Base-by-base conservation (phyloP, 2,113 vertebrate genomes). In the Cacatua alba region DNA sequence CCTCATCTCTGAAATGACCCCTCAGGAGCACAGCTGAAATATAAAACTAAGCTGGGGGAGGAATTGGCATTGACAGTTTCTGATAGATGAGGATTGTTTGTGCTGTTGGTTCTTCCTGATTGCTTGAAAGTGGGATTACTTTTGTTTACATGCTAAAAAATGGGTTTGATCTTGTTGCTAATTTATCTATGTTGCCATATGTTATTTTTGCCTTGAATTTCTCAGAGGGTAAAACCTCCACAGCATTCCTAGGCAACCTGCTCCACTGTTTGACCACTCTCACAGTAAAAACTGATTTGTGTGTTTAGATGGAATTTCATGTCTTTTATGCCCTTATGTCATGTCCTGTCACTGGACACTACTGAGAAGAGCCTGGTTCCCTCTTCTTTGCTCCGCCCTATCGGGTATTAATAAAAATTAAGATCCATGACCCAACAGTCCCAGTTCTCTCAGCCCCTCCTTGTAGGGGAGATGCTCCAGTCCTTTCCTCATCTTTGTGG, bases 371-470 rank as follows among this genome's bases (percentile, higher is more conserved):
- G 5, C 31, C 14, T 74, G 12, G 11, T 55, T 78, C 8, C 9
- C 10, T 68, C 11, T 21, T 92, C 11, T 60, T n/a, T 43, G 18
- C 13, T 65, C 13, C 13, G 29, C 28, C 9, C 3, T 6, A 25
- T 35, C 5, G 9, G n/a, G 13, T 52, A 49, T 49, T n/a, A 55
- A n/a, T 63, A 43, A 51, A 49, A 1, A 13, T 5, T 12, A 57
- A 55, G 21, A 31, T 39, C 14, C 9, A 21, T 0, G 0, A 7
- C 21, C 3, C 13, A 24, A 24, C 33, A 24, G 4, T 23, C 20
- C 15, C 24, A 49, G 13, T 7, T 67, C 17, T 43, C 52, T 63
- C 43, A 70, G 13, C 3, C 5, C 52, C 51, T 12, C 14, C 18
- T 74, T n/a, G 3, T 16, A 20, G 24, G 25, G n/a, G 21, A 81